Evolutionary conservation across 35 echinoderm and acorn worm genomes (phyloP), one percentile per base, ranked within the genome.

Genomic region (Ptychodera flava): DNA sequence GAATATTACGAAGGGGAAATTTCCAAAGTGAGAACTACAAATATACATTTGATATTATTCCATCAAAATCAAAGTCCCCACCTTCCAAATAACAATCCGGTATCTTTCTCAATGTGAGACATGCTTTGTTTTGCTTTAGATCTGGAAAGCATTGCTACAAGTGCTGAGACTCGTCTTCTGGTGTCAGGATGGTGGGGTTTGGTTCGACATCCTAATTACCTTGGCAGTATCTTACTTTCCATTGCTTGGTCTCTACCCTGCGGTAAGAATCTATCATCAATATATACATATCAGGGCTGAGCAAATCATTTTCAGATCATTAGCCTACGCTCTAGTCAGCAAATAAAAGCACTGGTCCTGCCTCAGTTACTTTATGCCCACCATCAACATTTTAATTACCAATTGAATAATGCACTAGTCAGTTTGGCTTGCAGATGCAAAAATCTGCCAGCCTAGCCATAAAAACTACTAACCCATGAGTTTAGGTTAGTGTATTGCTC

Each of bases 151-250:
- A 90, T 98, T 35, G 81, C 77, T 38, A 98, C 95, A 37, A 78
- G 80, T 27, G 83, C 92, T 32, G 90, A 88, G n/a, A 98, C 88
- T 85, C 85, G 86, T 35, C 85, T 98, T 38, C 53, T 98, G 31
- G 86, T 94, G 29, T 92, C 92, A 45, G 95, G 95, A 32, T 98
- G 92, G 95, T 98, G 95, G 95, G 95, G 95, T 28, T 88, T 84
- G 31, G 92, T 98, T n/a, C 92, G 90, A 33, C 85, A 91, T 36
- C 95, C 95, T 30, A 98, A 98, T 82, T 98, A 98, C 92, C 85
- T 98, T 31, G 95, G 95, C 33, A 92, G 94, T 80, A 89, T 98
- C 10, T 83, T 98, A 80, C 91, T 98, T 90, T 88, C 90, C 0
- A 86, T 98, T 31, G 89, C 92, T 1, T 98, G 95, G 95, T 94